Percentiles rank a stretch among this genome's conserved stretches.
These are phyloP conservation scores for Silurus lanzhouensis DNA, from an alignment of 2,797 vertebrate species.

Conservation along the genomic window DNA sequence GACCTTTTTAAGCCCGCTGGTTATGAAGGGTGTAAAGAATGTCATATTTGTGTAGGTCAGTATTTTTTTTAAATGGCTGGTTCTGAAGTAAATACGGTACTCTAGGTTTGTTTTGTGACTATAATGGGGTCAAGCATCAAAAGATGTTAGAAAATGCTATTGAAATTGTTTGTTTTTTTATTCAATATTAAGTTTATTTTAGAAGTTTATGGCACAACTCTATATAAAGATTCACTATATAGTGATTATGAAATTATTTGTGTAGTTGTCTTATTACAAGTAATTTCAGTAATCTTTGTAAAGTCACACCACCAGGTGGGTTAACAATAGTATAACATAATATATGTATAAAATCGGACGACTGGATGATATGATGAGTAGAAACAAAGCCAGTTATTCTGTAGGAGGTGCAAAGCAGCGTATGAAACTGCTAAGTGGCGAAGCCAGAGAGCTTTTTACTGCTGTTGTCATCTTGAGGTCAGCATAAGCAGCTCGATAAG, in stretches of 20 bases:
- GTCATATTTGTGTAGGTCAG: slow-evolving; percentile 23
- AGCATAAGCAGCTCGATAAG: neutral
- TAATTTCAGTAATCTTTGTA: neutral
- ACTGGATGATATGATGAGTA: slow-evolving; percentile 9
- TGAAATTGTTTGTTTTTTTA: neutral
- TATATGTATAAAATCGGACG: neutral
- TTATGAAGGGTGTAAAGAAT: slow-evolving; percentile 21
- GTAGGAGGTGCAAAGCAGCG: neutral
- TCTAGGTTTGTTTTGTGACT: neutral
- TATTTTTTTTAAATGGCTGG: neutral
- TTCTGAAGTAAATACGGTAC: neutral
- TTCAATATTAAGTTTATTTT: neutral
- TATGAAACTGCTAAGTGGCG: neutral
- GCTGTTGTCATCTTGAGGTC: slow-evolving; percentile 5
- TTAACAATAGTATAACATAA: neutral
- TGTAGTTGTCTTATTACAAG: neutral
- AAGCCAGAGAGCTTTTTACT: slow-evolving; percentile 13
- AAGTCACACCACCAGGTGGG: neutral
- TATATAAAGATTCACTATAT: neutral
- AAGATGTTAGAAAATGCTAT: neutral
- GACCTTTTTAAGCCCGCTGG: slow-evolving; percentile 26
- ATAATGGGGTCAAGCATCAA: neutral
- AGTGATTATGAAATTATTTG: too few species aligned
- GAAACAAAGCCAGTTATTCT: neutral
- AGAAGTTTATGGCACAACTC: neutral